Percentiles rank a stretch among this genome's conserved stretches.
These are phyloP conservation scores for Podotricha telesiphe DNA, from an alignment of 2,888 invertebrate genomes.

Conservation along the genomic window DNA sequence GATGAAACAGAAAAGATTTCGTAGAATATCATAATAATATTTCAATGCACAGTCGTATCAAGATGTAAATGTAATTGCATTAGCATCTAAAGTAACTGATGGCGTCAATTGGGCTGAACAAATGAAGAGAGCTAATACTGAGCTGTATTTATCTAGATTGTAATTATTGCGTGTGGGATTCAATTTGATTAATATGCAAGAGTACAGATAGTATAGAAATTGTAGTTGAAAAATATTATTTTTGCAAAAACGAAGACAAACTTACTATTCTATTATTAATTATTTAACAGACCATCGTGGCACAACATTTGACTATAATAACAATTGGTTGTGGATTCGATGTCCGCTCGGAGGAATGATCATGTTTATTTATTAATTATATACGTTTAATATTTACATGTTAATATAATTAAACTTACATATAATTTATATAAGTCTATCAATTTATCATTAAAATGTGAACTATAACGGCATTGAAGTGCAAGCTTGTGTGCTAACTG, in stretches of 20 bases:
- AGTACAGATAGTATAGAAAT: constrained; percentile 17
- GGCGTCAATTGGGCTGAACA: constrained; percentile 34
- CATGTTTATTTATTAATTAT: too few species aligned
- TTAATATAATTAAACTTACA: background rate
- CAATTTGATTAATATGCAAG: constrained; percentile 43
- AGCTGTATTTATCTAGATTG: constrained; percentile 39
- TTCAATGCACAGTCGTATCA: too few species aligned
- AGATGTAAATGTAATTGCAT: constrained; percentile 7
- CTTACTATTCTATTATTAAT: too few species aligned
- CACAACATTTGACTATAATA: too few species aligned
- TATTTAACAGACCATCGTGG: too few species aligned
- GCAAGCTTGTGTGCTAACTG: constrained; percentile 1
- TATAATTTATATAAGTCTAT: background rate
- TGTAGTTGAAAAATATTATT: background rate
- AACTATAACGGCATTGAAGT: background rate
- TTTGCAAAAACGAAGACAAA: background rate
- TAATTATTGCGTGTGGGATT: constrained; percentile 43
- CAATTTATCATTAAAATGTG: constrained; percentile 1
- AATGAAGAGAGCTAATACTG: constrained; percentile 33
- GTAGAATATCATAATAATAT: background rate
- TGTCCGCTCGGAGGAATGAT: too few species aligned
- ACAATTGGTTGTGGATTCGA: too few species aligned
- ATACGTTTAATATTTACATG: too few species aligned
- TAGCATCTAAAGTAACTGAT: constrained; percentile 29
- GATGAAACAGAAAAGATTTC: too few species aligned